phyloP scores from a whole-genome alignment of 1,140 invertebrate genomes.

The Platorchestia sp. region DNA sequence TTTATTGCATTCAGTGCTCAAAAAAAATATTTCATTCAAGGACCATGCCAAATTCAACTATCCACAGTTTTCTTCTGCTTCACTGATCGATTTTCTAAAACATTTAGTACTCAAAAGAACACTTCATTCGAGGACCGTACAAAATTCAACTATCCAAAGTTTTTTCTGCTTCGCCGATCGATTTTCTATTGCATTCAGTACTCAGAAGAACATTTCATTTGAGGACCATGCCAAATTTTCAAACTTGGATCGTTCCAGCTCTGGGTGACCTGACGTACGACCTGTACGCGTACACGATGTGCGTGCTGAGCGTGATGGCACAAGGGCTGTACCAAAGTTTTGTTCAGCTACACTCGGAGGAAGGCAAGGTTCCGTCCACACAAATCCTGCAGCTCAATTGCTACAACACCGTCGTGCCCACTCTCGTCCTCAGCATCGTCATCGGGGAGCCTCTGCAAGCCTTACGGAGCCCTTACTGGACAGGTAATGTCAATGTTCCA shows the following conservation, averaged over 20 bases:
- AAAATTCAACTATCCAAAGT: no score
- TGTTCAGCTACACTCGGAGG: slow-evolving; percentile 71
- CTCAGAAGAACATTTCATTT: neutral
- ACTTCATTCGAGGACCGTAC: no score
- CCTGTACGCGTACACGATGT: slow-evolving; percentile 72
- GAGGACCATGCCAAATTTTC: neutral
- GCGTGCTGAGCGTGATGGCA: slow-evolving; percentile 72
- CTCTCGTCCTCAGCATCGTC: slow-evolving; percentile 69
- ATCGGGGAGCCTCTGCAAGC: slow-evolving; percentile 69
- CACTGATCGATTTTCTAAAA: no score
- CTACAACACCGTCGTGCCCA: slow-evolving; percentile 73
- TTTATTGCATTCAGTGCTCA: no score
- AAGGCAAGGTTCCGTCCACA: slow-evolving; percentile 69
- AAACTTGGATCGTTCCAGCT: slow-evolving; percentile 68
- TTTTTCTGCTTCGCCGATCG: no score
- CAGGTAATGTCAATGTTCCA: slow-evolving; percentile 2
- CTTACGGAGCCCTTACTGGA: slow-evolving; percentile 52
- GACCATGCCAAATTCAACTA: no score
- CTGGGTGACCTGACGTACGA: slow-evolving; percentile 73
- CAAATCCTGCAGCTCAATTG: slow-evolving; percentile 73
- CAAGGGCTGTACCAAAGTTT: slow-evolving; percentile 74
- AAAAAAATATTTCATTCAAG: no score
- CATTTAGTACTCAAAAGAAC: no score
- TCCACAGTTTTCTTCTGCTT: no score
- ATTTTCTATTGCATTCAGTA: no score